Conservation (phyloP, 2,113 vertebrate genomes). For the Lucifuga dentata region DNA sequence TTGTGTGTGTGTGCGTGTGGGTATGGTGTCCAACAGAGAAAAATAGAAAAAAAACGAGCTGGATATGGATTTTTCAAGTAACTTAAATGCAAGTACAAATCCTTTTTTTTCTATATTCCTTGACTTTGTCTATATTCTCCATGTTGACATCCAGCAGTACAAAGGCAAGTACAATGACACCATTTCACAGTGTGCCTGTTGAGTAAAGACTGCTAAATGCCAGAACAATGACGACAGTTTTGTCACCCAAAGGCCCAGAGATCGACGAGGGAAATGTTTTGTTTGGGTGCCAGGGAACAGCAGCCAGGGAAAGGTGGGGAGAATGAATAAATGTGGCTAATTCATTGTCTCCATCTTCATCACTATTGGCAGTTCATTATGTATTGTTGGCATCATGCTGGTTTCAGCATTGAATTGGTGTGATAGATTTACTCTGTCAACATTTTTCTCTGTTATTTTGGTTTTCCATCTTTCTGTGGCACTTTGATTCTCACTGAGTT, state of each 20-base stretch:
- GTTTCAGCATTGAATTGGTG: slow-evolving; percentile 31
- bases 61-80: slow-evolving; percentile 21
- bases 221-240: slow-evolving; percentile 50
- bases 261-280: slow-evolving; percentile 30
- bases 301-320: not conserved
- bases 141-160: slow-evolving; percentile 24
- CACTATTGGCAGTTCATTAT: slow-evolving; percentile 66
- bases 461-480: slow-evolving; percentile 22
- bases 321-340: slow-evolving; percentile 34
- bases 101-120: slow-evolving; percentile 39
- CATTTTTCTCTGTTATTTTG: slow-evolving; percentile 40
- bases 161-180: slow-evolving; percentile 26
- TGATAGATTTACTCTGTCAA: slow-evolving; percentile 59
- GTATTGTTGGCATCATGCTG: slow-evolving; percentile 51
- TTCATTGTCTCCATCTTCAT: slow-evolving; percentile 47
- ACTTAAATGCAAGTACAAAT: slow-evolving; percentile 27
- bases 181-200: slow-evolving; percentile 43
- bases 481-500: slow-evolving; percentile 45
- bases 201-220: slow-evolving; percentile 52
- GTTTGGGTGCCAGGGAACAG: slow-evolving; percentile 22
- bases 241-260: slow-evolving; percentile 47
- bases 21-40: too few relatives aligned
- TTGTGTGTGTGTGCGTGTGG: slow-evolving; percentile 8
- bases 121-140: slow-evolving; percentile 20
- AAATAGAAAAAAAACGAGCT: slow-evolving; percentile 23